phyloP scores from a whole-genome alignment of 2,113 vertebrate species.

The Aegithalos caudatus region DNA sequence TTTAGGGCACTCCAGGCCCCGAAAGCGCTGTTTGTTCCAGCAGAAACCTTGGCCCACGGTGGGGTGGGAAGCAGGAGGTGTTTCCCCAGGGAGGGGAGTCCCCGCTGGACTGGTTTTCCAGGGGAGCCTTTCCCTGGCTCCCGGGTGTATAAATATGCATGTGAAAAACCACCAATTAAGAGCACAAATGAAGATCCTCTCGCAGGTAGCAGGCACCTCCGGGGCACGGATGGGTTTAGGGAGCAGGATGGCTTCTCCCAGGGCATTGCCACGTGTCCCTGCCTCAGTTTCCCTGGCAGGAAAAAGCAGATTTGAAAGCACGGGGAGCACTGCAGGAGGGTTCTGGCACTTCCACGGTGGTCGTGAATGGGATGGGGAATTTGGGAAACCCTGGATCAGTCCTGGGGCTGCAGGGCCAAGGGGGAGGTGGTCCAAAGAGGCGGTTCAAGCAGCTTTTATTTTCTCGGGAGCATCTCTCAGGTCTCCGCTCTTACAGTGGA shows the following conservation, averaged over 20 bases:
- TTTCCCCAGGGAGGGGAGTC: neutral
- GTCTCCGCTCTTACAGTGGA: neutral
- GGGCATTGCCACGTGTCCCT: neutral
- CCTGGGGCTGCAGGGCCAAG: rapidly evolving
- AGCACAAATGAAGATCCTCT: neutral
- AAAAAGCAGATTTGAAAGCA: neutral
- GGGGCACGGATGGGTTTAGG: neutral
- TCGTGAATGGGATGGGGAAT: rapidly evolving
- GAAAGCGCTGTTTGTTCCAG: neutral
- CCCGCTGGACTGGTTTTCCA: neutral
- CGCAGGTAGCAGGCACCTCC: rapidly evolving
- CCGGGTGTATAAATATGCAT: neutral
- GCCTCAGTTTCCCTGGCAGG: neutral
- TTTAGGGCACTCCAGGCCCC: neutral
- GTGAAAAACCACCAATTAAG: slow-evolving; percentile 9
- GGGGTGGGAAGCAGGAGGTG: neutral
- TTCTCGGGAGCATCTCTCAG: neutral
- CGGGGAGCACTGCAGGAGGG: rapidly evolving
- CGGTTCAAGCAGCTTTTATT: rapidly evolving
- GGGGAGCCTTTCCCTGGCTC: neutral
- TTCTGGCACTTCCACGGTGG: neutral
- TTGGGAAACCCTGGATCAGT: rapidly evolving
- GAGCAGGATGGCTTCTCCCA: neutral
- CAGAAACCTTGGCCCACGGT: rapidly evolving
- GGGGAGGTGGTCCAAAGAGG: neutral